Evolutionary conservation across 2,797 vertebrate genomes (phyloP), one percentile per base, ranked within the genome.

Genomic region (Thripadectes ignobilis): DNA sequence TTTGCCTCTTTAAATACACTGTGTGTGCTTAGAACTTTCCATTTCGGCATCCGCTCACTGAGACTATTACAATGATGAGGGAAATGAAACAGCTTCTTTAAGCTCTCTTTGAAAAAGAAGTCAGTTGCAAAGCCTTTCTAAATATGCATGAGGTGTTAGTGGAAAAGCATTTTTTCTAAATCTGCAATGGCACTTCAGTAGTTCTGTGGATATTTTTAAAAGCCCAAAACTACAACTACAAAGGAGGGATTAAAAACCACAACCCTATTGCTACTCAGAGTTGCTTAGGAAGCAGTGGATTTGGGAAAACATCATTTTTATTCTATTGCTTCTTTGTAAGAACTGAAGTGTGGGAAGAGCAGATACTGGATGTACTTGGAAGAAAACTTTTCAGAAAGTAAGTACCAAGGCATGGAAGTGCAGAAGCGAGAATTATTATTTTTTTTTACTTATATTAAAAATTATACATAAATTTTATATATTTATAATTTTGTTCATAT

Each of bases 121-220:
- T 80, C 12, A 30, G 39, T 84, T 91, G 69, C 62, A 88, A 85
- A 89, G 36, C 7, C 2, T 86, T 83, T 89, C 78, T 94, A 89
- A 96, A 72, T 93, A 78, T 59, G 69, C 38, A 59, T 75, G 72
- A 77, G 15, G 27, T 77, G 38, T 63, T 89, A 65, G 72, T 88
- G 59, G 54, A 66, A 85, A 61, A 92, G 62, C 46, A 49, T 75
- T 93, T 94, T 94, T 91, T 80, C 68, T 88, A 85, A 91, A 81
- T 24, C n/a, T 83, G 39, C 54, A 41, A 32, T 48, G n/a, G 49
- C 32, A 45, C 48, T 83, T 85, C 1, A 80, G 3, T 78, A 51
- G 38, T 92, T 61, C 1, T 2, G 24, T 61, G 81, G 58, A 15
- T 93, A 46, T 68, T 81, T 95, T 92, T 92, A 39, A 83, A 95